Percentiles rank a stretch among this genome's conserved stretches.
Evolutionary conservation across 2,113 vertebrate species (phyloP).

Genomic region (Maccullochella peelii): DNA sequence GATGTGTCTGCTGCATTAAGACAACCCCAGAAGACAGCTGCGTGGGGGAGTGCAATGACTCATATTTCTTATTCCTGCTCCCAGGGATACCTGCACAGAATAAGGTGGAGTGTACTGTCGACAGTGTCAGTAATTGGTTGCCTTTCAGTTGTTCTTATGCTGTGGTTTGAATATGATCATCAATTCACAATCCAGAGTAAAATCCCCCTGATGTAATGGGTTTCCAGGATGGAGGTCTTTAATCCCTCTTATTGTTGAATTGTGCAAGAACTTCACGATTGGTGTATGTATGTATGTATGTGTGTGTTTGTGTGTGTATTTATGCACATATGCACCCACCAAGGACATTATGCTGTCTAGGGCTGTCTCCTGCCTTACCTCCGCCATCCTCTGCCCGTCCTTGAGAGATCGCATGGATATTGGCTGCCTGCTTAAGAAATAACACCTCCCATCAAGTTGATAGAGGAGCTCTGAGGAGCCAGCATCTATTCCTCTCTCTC

Average conservation of each 20-base stretch:
- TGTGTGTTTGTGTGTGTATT: conserved; percentile 29
- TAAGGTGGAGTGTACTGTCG: conserved; percentile 6
- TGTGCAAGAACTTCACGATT: conserved; percentile 19
- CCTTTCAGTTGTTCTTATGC: conserved; percentile 31
- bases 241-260: conserved; percentile 50
- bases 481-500: conserved; percentile 43
- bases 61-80: conserved; percentile 34
- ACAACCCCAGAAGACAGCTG: conserved; percentile 24
- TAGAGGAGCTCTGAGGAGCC: conserved; percentile 59
- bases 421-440: conserved; percentile 74
- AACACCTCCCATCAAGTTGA: conserved; percentile 74
- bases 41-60: conserved; percentile 29
- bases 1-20: conserved; percentile 29
- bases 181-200: conserved; percentile 40
- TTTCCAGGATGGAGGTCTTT: conserved; percentile 37
- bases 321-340: conserved; percentile 25
- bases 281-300: not conserved
- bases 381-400: conserved; percentile 49
- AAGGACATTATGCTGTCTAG: conserved; percentile 41
- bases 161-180: conserved; percentile 53
- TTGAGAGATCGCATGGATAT: conserved; percentile 71
- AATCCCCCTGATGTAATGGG: conserved; percentile 39
- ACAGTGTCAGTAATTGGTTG: conserved; percentile 47
- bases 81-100: conserved; percentile 27
- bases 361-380: conserved; percentile 35